Percentiles rank a stretch among this genome's conserved stretches.
Evolutionary conservation across 37 sponge, comb jelly and placozoan species (phyloP).

Genomic region (Chondrilla cf. caribensis): DNA sequence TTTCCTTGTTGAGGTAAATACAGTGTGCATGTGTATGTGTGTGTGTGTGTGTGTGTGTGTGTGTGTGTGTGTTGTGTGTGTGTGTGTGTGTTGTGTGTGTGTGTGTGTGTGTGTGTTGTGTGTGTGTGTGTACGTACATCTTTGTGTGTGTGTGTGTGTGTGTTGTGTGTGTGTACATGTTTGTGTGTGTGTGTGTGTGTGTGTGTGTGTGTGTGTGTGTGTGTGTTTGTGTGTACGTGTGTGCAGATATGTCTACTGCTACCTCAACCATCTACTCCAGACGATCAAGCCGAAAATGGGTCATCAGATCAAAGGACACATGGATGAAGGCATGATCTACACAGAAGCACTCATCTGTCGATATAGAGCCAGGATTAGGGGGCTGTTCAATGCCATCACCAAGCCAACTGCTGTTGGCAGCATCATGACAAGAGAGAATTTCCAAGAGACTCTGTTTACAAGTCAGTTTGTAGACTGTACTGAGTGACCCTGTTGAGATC

Average conservation of each 20-base stretch:
- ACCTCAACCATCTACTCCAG: slow-evolving; percentile 28
- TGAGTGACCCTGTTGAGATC: background rate
- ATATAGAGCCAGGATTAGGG: slow-evolving; percentile 64
- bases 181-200: too few species aligned
- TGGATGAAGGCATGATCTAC: slow-evolving; percentile 57
- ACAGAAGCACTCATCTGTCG: slow-evolving; percentile 75
- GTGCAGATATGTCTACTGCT: background rate
- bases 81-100: background rate
- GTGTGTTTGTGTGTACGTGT: too few species aligned
- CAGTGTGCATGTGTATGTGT: background rate
- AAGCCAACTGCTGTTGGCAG: slow-evolving; percentile 51
- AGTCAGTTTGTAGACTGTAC: slow-evolving; percentile 46
- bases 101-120: too few species aligned
- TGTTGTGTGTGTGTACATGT: too few species aligned
- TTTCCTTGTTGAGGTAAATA: slow-evolving; percentile 64
- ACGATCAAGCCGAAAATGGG: slow-evolving; percentile 51
- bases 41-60: slow-evolving; percentile 16
- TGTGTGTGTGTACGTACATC: too few species aligned
- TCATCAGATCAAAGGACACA: slow-evolving; percentile 44
- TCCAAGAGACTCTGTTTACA: slow-evolving; percentile 66
- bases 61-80: background rate
- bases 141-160: too few species aligned
- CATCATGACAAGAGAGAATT: slow-evolving; percentile 42
- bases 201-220: too few species aligned
- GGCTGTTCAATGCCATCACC: slow-evolving; percentile 85